phyloP scores from a whole-genome alignment of 2,888 invertebrate species.

The Lepidochrysops patricia region DNA sequence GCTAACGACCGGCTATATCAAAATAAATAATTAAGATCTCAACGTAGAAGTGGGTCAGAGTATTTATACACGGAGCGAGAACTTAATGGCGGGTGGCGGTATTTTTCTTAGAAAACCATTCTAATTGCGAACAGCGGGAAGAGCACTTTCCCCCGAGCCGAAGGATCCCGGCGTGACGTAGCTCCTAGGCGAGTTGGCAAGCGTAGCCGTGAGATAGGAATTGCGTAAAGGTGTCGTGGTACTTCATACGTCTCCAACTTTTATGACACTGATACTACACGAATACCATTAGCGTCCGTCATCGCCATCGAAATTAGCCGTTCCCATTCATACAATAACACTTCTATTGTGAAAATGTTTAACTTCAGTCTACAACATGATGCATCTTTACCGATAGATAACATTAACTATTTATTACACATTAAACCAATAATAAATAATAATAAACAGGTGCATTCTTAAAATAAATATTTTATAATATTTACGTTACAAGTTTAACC shows the following conservation, averaged over 20 bases:
- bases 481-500: conserved; percentile 4
- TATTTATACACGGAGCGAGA: conserved; percentile 23
- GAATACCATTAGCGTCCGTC: conserved; percentile 60
- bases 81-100: conserved; percentile 19
- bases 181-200: conserved; percentile 65
- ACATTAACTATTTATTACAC: too few relatives aligned
- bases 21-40: conserved; percentile 15
- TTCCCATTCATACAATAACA: conserved; percentile 37
- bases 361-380: too few relatives aligned
- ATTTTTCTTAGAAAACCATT: conserved; percentile 38
- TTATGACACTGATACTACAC: conserved; percentile 53
- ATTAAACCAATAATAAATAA: neutral
- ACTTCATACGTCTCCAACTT: conserved; percentile 54
- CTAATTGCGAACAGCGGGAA: conserved; percentile 42
- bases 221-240: conserved; percentile 68
- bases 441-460: neutral
- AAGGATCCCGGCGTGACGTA: conserved; percentile 51
- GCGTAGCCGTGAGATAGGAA: conserved; percentile 59
- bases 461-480: conserved; percentile 2
- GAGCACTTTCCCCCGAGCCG: conserved; percentile 44
- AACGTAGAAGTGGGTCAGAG: conserved; percentile 20
- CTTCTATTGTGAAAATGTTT: too few relatives aligned
- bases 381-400: too few relatives aligned
- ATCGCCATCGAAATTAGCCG: conserved; percentile 46
- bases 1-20: neutral